Evolutionary conservation across 2,113 vertebrate species (phyloP), one percentile per base, ranked within the genome.

Genomic region (Rhinogobius similis): DNA sequence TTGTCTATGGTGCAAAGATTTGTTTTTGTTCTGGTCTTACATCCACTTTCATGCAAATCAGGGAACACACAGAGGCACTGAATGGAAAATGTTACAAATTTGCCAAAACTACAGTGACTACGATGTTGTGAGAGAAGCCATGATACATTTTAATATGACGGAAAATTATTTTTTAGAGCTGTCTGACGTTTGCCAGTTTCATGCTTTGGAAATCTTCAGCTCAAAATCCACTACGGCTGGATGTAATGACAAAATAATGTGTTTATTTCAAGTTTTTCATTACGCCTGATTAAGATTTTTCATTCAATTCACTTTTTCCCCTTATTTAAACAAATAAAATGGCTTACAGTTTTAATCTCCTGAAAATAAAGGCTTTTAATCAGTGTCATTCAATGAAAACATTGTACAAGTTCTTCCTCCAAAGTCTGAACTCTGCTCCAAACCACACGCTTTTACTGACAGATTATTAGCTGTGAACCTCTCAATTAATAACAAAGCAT

Each of bases 131-230:
- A 29, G 24, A 58, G 55, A 26, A 58, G 55, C 7, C 14, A 58
- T 58, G 55, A 29, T 58, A 16, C 55, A 58, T 58, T 58, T 29
- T 58, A 58, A 58, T 14, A 58, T 29, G 26, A 58, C 24, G 29
- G 24, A 26, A 29, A 29, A 58, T 58, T 58, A 29, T 58, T 29
- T 58, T 29, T 58, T 36, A n/a, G 58, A 10, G 46, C n/a, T 50
- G 46, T n/a, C 9, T 50, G 46, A 41, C 39, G 1, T 41, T 36
- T 36, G 2, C 16, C 5, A 44, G 43, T 16, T 5, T 20, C 46
- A n/a, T n/a, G 20, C 8, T 48, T n/a, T 12, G 6, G 18, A 48
- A 20, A 48, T 48, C 44, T 20, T 48, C n/a, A 5, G n/a, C 5
- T 18, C 46, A 48, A 5, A 18, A 20, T 48, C 18, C 18, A 8